Conservation (phyloP, 2,888 invertebrate genomes). For the Phortica magna region DNA sequence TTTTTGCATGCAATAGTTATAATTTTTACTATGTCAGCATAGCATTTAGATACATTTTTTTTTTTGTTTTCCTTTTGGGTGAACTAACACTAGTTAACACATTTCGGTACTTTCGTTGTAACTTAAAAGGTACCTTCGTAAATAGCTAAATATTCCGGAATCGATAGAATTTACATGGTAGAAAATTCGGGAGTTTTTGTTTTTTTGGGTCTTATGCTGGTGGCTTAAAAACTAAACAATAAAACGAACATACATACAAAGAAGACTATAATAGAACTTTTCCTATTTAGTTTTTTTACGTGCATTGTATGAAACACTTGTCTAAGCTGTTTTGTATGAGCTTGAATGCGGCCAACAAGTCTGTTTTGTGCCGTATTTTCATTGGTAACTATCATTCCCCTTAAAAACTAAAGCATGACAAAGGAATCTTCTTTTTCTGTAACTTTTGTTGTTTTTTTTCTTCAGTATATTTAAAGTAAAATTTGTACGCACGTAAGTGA, state of each 20-base stretch:
- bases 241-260: constrained; percentile 14
- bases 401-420: constrained; percentile 25
- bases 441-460: not conserved
- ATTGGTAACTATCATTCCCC: constrained; percentile 25
- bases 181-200: not conserved
- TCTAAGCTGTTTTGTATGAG: constrained; percentile 1
- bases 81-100: not conserved
- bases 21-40: not conserved
- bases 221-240: constrained; percentile 55
- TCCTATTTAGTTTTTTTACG: constrained; percentile 16
- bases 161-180: constrained; percentile 51
- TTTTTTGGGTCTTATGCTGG: not conserved
- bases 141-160: constrained; percentile 70
- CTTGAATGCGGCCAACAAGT: constrained; percentile 56
- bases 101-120: not conserved
- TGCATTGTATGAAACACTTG: constrained; percentile 4
- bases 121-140: constrained; percentile 7
- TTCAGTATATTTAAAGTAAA: constrained; percentile 2
- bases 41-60: not conserved
- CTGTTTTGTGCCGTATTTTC: constrained; percentile 53
- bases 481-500: constrained; percentile 54
- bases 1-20: not conserved
- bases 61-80: not conserved
- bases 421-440: not conserved
- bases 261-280: not conserved